Conservation (phyloP, 1,140 invertebrate genomes). For the Heliothis subflexa region DNA sequence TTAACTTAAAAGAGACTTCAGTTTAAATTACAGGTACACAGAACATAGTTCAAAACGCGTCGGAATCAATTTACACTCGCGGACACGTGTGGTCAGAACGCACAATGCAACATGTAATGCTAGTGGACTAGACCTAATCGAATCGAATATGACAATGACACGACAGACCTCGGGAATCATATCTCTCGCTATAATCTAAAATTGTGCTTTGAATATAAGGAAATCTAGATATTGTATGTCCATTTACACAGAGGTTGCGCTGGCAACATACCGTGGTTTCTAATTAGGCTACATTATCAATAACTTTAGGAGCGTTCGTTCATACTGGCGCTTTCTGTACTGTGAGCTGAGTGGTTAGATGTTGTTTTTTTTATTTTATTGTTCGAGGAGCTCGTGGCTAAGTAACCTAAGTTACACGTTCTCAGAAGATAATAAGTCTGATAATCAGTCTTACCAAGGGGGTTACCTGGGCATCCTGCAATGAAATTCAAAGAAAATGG, state of each 20-base stretch:
- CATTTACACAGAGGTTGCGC: constrained; percentile 2
- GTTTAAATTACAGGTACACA: neutral
- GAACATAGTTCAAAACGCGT: neutral
- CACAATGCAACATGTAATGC: neutral
- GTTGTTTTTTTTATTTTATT: too few species aligned
- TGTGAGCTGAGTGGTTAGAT: too few species aligned
- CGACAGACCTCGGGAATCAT: neutral
- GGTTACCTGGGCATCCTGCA: too few species aligned
- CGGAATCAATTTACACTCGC: neutral
- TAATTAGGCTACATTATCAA: constrained; percentile 22
- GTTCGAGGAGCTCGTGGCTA: too few species aligned
- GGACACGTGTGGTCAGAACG: neutral
- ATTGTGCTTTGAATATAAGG: neutral
- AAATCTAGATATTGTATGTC: neutral
- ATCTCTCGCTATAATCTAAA: constrained; percentile 5
- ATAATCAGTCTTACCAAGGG: too few species aligned
- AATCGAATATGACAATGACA: constrained; percentile 10
- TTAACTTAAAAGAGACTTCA: too few species aligned
- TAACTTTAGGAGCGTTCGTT: constrained; percentile 1
- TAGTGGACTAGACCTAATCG: constrained; percentile 9
- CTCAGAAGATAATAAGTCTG: too few species aligned
- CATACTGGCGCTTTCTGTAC: too few species aligned
- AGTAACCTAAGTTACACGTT: too few species aligned
- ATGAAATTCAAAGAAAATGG: too few species aligned
- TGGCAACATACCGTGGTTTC: constrained; percentile 10